These are phyloP conservation scores for Drosophila limbata DNA, from an alignment of 2,888 invertebrate species.

Conservation along the genomic window DNA sequence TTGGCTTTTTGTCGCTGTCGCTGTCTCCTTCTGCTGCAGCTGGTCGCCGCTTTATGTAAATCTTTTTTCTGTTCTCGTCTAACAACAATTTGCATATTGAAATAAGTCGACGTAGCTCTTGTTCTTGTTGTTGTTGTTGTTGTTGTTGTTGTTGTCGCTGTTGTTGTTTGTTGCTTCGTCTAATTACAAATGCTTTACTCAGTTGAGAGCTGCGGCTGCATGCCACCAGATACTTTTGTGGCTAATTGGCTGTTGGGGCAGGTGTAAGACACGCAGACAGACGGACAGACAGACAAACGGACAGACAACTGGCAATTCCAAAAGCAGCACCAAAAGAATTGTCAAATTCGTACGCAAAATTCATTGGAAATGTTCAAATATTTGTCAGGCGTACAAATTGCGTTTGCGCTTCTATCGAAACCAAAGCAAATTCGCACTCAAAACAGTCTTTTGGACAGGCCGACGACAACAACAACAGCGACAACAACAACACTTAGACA, in stretches of 20 bases:
- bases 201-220: constrained; percentile 38
- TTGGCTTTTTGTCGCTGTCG: constrained; percentile 45
- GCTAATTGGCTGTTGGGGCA: constrained; percentile 66
- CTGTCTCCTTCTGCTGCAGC: constrained; percentile 59
- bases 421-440: constrained; percentile 58
- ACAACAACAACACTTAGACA: constrained; percentile 1
- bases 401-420: constrained; percentile 66
- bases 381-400: constrained; percentile 78
- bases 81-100: constrained; percentile 69
- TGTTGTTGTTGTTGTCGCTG: constrained; percentile 11
- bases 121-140: constrained; percentile 11
- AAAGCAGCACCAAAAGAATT: constrained; percentile 46
- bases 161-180: constrained; percentile 48
- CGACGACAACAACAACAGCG: constrained; percentile 26
- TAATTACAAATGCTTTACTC: constrained; percentile 61
- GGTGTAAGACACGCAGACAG: constrained; percentile 56
- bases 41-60: constrained; percentile 52
- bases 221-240: constrained; percentile 60
- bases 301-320: constrained; percentile 52
- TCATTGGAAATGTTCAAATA: constrained; percentile 64
- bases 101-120: constrained; percentile 49
- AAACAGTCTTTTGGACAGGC: constrained; percentile 33
- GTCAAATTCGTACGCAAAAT: constrained; percentile 56
- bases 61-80: constrained; percentile 49
- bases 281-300: constrained; percentile 4